A percentile compares a stretch with the other conserved stretches of the same genome.
Evolutionary conservation across 92 coral and sea anemone genomes (phyloP).

Genomic region (Heteractis magnifica): DNA sequence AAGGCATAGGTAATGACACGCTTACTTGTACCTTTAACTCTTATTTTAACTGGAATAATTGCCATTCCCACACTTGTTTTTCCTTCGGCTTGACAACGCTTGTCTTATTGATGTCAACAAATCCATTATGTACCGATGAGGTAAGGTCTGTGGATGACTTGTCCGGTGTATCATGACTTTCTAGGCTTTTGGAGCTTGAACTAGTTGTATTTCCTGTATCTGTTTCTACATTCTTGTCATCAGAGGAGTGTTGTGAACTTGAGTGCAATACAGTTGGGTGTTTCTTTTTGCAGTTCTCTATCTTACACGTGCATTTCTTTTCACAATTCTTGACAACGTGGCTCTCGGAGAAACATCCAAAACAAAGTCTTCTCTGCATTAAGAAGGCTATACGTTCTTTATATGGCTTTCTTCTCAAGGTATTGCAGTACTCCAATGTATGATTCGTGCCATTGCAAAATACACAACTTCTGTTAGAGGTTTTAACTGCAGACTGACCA

Average conservation of each 20-base stretch:
- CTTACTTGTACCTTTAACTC: slow-evolving; percentile 14
- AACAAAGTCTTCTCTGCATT: slow-evolving; percentile 27
- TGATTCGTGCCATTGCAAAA: slow-evolving; percentile 32
- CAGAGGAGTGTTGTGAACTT: too few species aligned
- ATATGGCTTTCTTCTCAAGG: slow-evolving; percentile 36
- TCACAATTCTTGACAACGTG: slow-evolving; percentile 32
- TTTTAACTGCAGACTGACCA: not conserved
- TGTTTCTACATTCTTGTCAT: not conserved
- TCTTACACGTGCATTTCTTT: slow-evolving; percentile 14
- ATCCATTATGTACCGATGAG: not conserved
- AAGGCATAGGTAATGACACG: slow-evolving; percentile 40
- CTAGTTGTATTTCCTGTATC: not conserved
- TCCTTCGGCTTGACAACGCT: not conserved
- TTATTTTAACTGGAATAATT: slow-evolving; percentile 49
- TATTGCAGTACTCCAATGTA: slow-evolving; percentile 24
- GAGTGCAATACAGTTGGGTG: slow-evolving; percentile 45
- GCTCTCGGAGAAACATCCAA: slow-evolving; percentile 38
- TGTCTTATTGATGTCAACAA: not conserved
- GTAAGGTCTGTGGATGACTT: not conserved
- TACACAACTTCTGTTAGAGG: slow-evolving; percentile 2
- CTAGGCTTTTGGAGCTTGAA: not conserved
- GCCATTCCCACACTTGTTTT: slow-evolving; percentile 36
- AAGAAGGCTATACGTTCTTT: slow-evolving; percentile 34
- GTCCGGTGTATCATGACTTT: not conserved
- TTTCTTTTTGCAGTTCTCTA: slow-evolving; percentile 23